Percentiles rank a stretch among this genome's conserved stretches.
These are phyloP conservation scores for Pagetopsis macropterus DNA, from an alignment of 2,797 vertebrate species.

Conservation along the genomic window DNA sequence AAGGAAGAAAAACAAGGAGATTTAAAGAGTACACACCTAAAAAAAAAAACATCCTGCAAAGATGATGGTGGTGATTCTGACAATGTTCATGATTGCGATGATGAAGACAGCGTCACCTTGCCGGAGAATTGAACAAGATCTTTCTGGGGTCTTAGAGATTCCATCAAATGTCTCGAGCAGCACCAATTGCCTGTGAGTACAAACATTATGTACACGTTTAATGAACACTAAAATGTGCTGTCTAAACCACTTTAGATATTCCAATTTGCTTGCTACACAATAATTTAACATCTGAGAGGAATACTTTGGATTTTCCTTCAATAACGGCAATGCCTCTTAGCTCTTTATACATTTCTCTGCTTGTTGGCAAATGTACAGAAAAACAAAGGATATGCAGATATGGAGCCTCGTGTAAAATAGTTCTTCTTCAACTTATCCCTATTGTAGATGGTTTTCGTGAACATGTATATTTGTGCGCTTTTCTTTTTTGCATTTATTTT, in stretches of 20 bases:
- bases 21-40: neutral
- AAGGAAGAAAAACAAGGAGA: conserved; percentile 8
- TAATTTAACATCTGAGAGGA: neutral
- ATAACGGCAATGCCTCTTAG: neutral
- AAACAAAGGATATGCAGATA: neutral
- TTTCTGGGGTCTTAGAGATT: conserved; percentile 30
- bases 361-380: neutral
- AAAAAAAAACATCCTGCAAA: neutral
- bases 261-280: too few relatives aligned
- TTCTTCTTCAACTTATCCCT: neutral
- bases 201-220: neutral
- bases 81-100: conserved; percentile 19
- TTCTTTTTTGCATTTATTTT: neutral
- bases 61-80: conserved; percentile 26
- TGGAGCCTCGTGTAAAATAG: neutral
- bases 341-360: neutral
- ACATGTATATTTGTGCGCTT: neutral
- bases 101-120: conserved; percentile 15
- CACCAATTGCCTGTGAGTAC: conserved; percentile 69
- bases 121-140: conserved; percentile 21
- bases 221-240: neutral
- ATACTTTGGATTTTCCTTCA: neutral
- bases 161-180: conserved; percentile 56
- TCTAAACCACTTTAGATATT: neutral
- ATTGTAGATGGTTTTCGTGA: neutral